These are phyloP conservation scores for Entelurus aequoreus DNA, from an alignment of 2,113 vertebrate species.

Conservation along the genomic window DNA sequence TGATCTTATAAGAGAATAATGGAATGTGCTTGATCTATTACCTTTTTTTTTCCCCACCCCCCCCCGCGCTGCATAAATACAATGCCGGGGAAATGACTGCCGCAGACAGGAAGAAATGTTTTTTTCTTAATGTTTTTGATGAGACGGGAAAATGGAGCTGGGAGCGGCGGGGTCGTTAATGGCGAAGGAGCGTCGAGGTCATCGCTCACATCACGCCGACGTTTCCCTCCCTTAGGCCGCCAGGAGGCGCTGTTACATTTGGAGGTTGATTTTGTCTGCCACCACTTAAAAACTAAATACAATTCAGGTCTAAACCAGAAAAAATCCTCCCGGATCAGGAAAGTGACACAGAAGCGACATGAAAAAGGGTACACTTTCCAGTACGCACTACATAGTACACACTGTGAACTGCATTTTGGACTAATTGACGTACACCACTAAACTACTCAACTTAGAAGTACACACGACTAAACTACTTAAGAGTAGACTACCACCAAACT, in stretches of 20 bases:
- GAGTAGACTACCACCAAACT: too few relatives aligned
- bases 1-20: conserved; percentile 83
- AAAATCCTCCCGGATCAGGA: too few relatives aligned
- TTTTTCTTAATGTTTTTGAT: conserved; percentile 63
- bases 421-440: too few relatives aligned
- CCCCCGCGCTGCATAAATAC: conserved; percentile 74
- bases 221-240: conserved; percentile 40
- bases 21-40: conserved; percentile 82
- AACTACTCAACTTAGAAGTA: too few relatives aligned
- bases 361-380: too few relatives aligned
- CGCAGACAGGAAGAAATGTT: conserved; percentile 66
- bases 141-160: conserved; percentile 65
- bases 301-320: too few relatives aligned
- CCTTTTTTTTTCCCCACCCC: conserved; percentile 63
- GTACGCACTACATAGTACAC: too few relatives aligned
- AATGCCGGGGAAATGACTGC: conserved; percentile 74
- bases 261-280: too few relatives aligned
- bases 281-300: too few relatives aligned
- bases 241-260: not conserved
- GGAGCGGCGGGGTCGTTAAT: conserved; percentile 66
- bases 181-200: conserved; percentile 63
- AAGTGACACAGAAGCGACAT: too few relatives aligned
- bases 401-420: too few relatives aligned
- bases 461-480: too few relatives aligned
- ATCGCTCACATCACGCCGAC: conserved; percentile 61